Percentiles rank a stretch among this genome's conserved stretches.
These are phyloP conservation scores for Trichonephila inaurata DNA, from an alignment of 1,140 invertebrate species.

Conservation along the genomic window DNA sequence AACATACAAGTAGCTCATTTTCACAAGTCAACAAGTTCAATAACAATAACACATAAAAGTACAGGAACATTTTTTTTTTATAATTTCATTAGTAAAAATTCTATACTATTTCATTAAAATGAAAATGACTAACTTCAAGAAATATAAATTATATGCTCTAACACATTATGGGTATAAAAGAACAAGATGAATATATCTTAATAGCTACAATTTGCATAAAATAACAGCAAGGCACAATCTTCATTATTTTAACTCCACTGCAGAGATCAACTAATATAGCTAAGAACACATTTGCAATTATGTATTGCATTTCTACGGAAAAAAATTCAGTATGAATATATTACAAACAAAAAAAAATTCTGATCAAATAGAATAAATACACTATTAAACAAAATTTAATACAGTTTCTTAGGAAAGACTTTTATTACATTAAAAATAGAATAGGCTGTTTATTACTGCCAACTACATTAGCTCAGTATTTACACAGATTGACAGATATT, in stretches of 20 bases:
- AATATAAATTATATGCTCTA: too few relatives aligned
- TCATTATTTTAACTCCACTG: background rate
- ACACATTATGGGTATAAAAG: too few relatives aligned
- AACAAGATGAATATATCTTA: background rate
- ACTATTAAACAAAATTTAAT: background rate
- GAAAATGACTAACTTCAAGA: too few relatives aligned
- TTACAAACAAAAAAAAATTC: background rate
- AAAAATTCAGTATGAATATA: too few relatives aligned
- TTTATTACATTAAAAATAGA: constrained; percentile 1
- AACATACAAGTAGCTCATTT: too few relatives aligned
- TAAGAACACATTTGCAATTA: background rate
- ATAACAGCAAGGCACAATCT: background rate
- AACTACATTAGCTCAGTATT: background rate
- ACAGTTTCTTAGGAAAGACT: background rate
- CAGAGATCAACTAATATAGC: background rate
- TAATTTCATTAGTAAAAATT: too few relatives aligned
- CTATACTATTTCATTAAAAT: too few relatives aligned
- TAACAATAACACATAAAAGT: too few relatives aligned
- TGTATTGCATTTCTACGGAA: too few relatives aligned
- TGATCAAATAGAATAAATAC: background rate
- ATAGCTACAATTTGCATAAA: background rate
- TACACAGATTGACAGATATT: background rate
- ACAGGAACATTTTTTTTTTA: too few relatives aligned
- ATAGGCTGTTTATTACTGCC: background rate
- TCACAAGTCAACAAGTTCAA: too few relatives aligned